Conservation (phyloP, 1,140 invertebrate genomes). For the Ostrea denselamellosa region DNA sequence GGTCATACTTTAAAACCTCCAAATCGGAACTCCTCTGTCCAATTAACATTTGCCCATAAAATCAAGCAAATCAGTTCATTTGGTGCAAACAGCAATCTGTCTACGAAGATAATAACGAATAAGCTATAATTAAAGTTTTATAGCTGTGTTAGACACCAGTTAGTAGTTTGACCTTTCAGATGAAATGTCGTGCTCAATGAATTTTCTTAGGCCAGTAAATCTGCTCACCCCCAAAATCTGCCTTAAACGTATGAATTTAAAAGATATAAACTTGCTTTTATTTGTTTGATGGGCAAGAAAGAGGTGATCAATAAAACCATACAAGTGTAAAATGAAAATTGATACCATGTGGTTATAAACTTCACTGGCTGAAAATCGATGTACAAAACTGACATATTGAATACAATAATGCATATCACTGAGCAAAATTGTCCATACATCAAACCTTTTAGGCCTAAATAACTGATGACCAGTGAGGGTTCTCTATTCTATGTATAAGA, state of each 20-base stretch:
- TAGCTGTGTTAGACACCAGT: background rate
- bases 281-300: constrained; percentile 32
- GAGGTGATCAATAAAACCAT: background rate
- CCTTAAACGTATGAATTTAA: constrained; percentile 27
- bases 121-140: constrained; percentile 39
- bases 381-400: background rate
- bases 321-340: constrained; percentile 24
- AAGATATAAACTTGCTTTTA: constrained; percentile 36
- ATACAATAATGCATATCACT: background rate
- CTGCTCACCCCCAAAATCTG: constrained; percentile 1
- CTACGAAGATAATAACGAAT: background rate
- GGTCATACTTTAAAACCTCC: constrained; percentile 1
- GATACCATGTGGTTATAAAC: constrained; percentile 13
- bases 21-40: background rate
- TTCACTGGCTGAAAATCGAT: background rate
- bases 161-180: background rate
- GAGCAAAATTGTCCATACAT: constrained; percentile 19
- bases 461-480: background rate
- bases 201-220: constrained; percentile 30
- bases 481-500: background rate
- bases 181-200: constrained; percentile 29
- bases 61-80: constrained; percentile 29
- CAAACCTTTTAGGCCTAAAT: background rate
- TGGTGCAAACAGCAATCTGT: constrained; percentile 24
- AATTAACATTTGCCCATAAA: constrained; percentile 34